These are phyloP conservation scores for Drosophila rhopaloa DNA, from an alignment of 1,140 invertebrate species.

Conservation along the genomic window DNA sequence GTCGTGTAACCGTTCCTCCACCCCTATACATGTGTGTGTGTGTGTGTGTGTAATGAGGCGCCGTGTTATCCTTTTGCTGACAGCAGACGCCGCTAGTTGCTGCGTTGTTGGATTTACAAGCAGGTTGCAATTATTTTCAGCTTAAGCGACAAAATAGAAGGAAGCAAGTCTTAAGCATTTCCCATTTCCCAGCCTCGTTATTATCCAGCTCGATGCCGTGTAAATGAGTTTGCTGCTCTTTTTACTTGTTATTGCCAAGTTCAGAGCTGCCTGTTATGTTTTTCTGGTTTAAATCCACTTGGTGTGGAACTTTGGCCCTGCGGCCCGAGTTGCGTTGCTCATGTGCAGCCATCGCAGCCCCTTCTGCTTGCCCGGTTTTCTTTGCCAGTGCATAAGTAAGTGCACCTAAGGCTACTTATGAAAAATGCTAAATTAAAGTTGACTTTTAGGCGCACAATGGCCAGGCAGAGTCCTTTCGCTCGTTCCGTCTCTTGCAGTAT, in stretches of 20 bases:
- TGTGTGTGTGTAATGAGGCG: constrained; percentile 73
- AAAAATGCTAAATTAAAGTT: constrained; percentile 84
- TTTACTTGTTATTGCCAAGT: constrained; percentile 40
- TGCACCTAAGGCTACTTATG: constrained; percentile 84
- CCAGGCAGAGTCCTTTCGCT: background rate
- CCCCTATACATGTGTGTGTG: background rate
- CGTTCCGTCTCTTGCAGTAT: background rate
- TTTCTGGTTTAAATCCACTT: constrained; percentile 16
- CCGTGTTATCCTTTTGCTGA: constrained; percentile 73
- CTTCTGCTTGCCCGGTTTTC: constrained; percentile 49
- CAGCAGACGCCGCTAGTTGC: constrained; percentile 71
- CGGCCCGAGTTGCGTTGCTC: constrained; percentile 65
- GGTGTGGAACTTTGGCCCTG: constrained; percentile 46
- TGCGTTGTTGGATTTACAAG: constrained; percentile 72
- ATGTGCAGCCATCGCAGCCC: constrained; percentile 32
- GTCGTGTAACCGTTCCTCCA: background rate
- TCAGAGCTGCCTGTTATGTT: constrained; percentile 51
- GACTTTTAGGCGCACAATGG: constrained; percentile 74
- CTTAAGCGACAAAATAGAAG: constrained; percentile 84
- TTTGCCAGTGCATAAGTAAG: constrained; percentile 80
- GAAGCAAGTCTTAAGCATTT: constrained; percentile 84
- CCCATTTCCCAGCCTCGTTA: constrained; percentile 53
- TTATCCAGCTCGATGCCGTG: constrained; percentile 60
- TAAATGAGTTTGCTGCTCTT: constrained; percentile 60
- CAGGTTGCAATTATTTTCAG: constrained; percentile 84